Conservation (phyloP, 2,797 vertebrate species). For the Notamacropus eugenii region DNA sequence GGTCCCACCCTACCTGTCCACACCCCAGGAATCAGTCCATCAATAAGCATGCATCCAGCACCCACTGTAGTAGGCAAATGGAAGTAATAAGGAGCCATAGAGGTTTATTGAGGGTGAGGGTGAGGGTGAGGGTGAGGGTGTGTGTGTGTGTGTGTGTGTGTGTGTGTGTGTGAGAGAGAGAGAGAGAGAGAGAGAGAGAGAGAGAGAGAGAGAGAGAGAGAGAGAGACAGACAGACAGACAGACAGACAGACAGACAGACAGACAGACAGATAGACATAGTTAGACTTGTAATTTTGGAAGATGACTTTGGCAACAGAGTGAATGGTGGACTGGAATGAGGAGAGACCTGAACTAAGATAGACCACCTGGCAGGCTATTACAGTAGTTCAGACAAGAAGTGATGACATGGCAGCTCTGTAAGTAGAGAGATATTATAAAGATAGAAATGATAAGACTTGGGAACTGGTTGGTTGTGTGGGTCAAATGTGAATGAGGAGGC, state of each 20-base stretch:
- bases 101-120: neutral
- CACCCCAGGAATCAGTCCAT: neutral
- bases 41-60: neutral
- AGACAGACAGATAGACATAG: too few species aligned
- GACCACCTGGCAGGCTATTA: neutral
- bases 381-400: neutral
- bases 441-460: neutral
- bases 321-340: neutral
- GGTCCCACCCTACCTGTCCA: neutral
- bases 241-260: too few species aligned
- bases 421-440: neutral
- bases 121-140: too few species aligned
- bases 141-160: too few species aligned
- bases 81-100: neutral
- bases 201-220: too few species aligned
- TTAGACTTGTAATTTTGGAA: neutral
- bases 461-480: neutral
- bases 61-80: neutral
- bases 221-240: too few species aligned
- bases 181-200: too few species aligned
- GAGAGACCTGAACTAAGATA: neutral
- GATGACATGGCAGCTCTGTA: neutral
- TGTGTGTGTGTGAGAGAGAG: too few species aligned
- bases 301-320: neutral
- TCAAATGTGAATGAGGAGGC: neutral